Evolutionary conservation across 2,113 vertebrate species (phyloP).

Genomic region (Ptilonorhynchus violaceus): DNA sequence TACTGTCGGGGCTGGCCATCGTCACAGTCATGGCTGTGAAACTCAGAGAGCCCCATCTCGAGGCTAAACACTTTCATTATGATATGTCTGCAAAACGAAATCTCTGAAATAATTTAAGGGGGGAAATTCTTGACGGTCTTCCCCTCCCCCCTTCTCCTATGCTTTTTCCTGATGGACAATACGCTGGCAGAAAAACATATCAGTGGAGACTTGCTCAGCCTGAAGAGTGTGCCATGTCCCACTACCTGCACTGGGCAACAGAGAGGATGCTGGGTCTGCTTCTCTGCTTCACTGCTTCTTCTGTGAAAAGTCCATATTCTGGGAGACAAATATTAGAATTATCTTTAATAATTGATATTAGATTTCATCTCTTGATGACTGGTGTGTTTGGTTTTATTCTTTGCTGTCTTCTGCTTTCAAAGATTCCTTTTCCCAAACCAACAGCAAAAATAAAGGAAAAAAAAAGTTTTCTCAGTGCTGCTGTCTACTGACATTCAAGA

Average conservation of each 20-base stretch:
- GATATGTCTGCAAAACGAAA: background rate
- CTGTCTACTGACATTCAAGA: background rate
- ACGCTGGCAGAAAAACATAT: rapidly evolving
- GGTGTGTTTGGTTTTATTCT: background rate
- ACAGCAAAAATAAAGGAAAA: background rate
- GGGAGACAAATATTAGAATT: background rate
- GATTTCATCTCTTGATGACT: background rate
- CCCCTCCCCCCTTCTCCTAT: too few relatives aligned
- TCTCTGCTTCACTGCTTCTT: too few relatives aligned
- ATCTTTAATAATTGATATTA: background rate
- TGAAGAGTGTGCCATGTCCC: background rate
- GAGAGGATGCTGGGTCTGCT: too few relatives aligned
- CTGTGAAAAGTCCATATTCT: background rate
- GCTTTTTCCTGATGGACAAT: background rate
- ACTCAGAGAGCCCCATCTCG: background rate
- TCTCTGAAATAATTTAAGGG: background rate
- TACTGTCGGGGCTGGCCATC: background rate
- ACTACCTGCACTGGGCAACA: background rate
- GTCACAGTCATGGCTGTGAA: background rate
- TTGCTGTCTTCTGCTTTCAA: background rate
- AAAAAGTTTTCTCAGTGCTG: background rate
- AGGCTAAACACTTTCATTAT: background rate
- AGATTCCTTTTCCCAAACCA: background rate
- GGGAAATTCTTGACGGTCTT: background rate
- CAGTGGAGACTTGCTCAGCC: background rate